Evolutionary conservation across 1,140 invertebrate genomes (phyloP).

Genomic region (Maniola jurtina): DNA sequence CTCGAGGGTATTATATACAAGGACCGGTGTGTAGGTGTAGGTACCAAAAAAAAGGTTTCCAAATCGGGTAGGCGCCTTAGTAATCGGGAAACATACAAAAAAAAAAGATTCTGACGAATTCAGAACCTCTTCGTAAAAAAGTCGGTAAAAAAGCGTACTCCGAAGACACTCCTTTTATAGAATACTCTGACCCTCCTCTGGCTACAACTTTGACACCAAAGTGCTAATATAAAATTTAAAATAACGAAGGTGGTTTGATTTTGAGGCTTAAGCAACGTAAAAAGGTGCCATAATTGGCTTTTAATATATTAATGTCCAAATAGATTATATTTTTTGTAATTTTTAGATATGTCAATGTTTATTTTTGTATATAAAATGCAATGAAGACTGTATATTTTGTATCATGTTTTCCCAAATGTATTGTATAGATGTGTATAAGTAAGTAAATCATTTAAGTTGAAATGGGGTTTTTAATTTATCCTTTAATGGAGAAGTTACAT

Average conservation of each 20-base stretch:
- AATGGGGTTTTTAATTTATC: not conserved
- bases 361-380: conserved; percentile 55
- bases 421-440: conserved; percentile 10
- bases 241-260: not conserved
- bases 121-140: not conserved
- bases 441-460: conserved; percentile 4
- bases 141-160: too few relatives aligned
- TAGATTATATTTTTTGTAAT: conserved; percentile 12
- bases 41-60: too few relatives aligned
- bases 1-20: too few relatives aligned
- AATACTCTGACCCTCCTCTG: not conserved
- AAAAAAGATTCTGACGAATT: too few relatives aligned
- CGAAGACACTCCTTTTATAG: too few relatives aligned
- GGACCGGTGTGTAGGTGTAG: too few relatives aligned
- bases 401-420: conserved; percentile 39
- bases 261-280: conserved; percentile 25
- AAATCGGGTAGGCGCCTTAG: too few relatives aligned
- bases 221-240: conserved; percentile 8
- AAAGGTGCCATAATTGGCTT: conserved; percentile 31
- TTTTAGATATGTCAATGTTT: conserved; percentile 14
- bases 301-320: conserved; percentile 9
- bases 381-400: conserved; percentile 71
- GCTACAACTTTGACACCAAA: not conserved
- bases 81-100: too few relatives aligned
- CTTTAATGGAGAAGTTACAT: too few relatives aligned